Evolutionary conservation across 2,113 vertebrate species (phyloP).

Genomic region (Petroica traversi): DNA sequence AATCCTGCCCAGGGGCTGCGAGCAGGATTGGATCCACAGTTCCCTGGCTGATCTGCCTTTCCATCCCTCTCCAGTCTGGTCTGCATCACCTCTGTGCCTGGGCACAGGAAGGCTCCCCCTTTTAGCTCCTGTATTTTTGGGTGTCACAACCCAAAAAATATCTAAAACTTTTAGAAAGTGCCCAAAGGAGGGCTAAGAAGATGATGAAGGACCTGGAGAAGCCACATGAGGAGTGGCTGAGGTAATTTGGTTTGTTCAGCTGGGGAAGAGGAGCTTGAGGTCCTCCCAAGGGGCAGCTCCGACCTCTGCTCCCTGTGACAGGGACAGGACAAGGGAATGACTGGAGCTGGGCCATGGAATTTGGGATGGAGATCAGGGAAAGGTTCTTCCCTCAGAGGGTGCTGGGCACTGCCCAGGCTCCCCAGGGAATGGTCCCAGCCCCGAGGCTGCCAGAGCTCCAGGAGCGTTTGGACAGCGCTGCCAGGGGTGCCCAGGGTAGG

Average conservation of each 20-base stretch:
- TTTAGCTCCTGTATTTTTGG: neutral
- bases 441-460: neutral
- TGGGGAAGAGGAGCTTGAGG: neutral
- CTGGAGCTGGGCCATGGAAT: neutral
- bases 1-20: neutral
- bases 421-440: neutral
- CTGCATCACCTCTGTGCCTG: neutral
- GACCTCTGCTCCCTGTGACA: neutral
- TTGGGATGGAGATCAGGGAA: neutral
- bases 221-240: neutral
- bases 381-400: neutral
- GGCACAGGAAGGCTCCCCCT: neutral
- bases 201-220: neutral
- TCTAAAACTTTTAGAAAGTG: neutral
- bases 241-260: neutral
- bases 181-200: neutral
- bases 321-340: rapidly evolving
- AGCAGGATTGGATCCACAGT: neutral
- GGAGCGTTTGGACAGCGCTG: rapidly evolving
- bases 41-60: neutral
- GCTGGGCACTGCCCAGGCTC: neutral
- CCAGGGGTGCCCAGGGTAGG: neutral
- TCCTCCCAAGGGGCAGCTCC: neutral
- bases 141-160: neutral
- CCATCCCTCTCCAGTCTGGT: neutral